Conservation (phyloP, 2,888 invertebrate species). For the Drosophila neonasuta region DNA sequence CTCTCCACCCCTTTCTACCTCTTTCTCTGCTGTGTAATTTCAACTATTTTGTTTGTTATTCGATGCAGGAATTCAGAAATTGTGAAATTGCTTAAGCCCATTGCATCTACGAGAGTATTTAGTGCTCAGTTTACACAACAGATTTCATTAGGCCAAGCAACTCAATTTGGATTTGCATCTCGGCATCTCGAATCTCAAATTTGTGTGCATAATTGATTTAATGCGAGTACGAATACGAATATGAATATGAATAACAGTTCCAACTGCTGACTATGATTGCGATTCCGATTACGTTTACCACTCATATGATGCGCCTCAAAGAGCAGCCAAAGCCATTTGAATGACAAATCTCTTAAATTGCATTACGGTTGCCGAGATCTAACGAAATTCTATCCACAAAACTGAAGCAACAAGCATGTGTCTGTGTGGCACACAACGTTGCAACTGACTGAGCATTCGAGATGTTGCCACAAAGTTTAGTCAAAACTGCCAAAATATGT, state of each 20-base stretch:
- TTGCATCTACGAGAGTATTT: constrained; percentile 8
- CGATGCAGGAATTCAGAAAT: constrained; percentile 12
- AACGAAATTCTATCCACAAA: neutral
- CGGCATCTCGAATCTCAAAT: neutral
- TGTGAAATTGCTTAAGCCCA: constrained; percentile 22
- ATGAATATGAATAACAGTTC: neutral
- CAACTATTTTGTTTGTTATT: constrained; percentile 42
- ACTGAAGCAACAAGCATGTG: neutral
- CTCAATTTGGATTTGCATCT: constrained; percentile 32
- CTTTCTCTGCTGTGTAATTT: constrained; percentile 23
- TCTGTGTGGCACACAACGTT: constrained; percentile 9
- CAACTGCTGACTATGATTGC: neutral
- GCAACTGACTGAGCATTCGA: neutral
- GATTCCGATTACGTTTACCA: neutral
- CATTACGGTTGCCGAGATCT: constrained; percentile 10
- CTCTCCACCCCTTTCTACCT: too few relatives aligned
- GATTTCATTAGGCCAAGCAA: constrained; percentile 35
- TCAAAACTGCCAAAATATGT: neutral
- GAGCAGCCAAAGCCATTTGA: constrained; percentile 6
- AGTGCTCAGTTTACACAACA: constrained; percentile 10
- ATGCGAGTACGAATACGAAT: neutral
- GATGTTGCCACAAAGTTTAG: neutral
- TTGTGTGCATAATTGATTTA: constrained; percentile 47
- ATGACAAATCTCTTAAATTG: constrained; percentile 29
- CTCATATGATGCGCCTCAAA: constrained; percentile 6